Evolutionary conservation across 2,113 vertebrate species (phyloP), one percentile per base, ranked within the genome.

Genomic region (Planiliza haematocheilus): DNA sequence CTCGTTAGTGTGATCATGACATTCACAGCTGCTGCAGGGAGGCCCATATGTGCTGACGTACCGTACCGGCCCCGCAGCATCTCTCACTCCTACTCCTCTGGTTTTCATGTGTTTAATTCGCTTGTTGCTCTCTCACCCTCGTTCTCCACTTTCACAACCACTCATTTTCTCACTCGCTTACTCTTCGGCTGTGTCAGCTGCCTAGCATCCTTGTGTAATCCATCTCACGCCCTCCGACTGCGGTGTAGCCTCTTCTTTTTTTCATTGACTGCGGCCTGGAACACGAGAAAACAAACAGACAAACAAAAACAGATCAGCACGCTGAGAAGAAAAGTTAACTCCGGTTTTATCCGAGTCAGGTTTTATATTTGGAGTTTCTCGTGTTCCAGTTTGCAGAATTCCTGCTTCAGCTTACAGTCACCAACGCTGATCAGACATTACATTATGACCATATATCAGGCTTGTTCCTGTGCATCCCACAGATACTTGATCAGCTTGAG

Each of bases 11-110:
- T 75, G 75, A 83, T 78, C 51, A 66, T 84, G 75, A 79, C 66
- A 48, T 78, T 67, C 59, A 70, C 89, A 88, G 84, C 84, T 85
- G 87, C 84, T 86, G 66, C 73, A 57, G 66, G 51, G 79, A 84
- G 79, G 62, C 79, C 55, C 76, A 66, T 73, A 82, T 66, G 78
- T 82, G 78, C 77, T 65, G 70, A 81, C 56, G 74, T 49, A 68
- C 64, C 43, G 55, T 5, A 30, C 58, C 62, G 24, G 39, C 61
- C 70, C 65, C n/a, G 62, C n/a, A 70, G 50, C 20, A 66, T 66
- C 66, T 49, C 52, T 48, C 17, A 73, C 73, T 81, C 60, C 57
- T 34, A 4, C 68, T 63, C 20, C 24, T 46, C 16, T 17, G 46
- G 41, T 64, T 57, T 49, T 13, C 14, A 4, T 8, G 7, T 37